Base-by-base conservation (phyloP, 2,113 vertebrate species). In the Cisticola juncidis region DNA sequence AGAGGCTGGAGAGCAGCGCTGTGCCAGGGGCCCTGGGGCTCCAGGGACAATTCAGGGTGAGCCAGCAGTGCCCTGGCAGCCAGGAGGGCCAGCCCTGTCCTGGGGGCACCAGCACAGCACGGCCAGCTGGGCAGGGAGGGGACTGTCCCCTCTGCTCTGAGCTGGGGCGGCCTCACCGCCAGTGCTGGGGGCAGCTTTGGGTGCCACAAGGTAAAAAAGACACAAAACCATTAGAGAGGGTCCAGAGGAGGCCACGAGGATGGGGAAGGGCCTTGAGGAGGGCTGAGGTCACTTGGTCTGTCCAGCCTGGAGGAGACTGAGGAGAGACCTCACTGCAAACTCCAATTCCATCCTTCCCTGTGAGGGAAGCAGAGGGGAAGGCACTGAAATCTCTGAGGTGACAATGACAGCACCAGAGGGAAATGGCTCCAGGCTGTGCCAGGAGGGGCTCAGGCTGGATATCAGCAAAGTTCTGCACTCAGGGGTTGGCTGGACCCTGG, bases 161-260 rank as follows among this genome's bases (percentile, higher is more conserved):
- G 0, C 61, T 44, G 64, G 45, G 28, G 33, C 0, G 0, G 54
- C 64, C 33, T 86, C 64, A 45, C 19, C 38, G 23, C 4, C 0
- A 53, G 38, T 3, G 24, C n/a, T 69, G 62, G 47, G 36, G 36
- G 35, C 64, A 28, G 14, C 38, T 60, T 28, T 14, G 53, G 31
- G 44, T 35, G n/a, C 7, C 24, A 25, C 36, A 15, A 4, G 15
- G 11, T 26, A 15, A 44, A 58, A 31, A 33, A 26, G 26, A 8
- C 5, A 19, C 38, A 2, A 2, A 45, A 5, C 33, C 5, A 3
- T 8, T 23, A 13, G 26, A 51, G 11, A 76, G 33, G 2, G 33
- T 38, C 28, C 38, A 28, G 10, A 28, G 54, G 18, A 38, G 26
- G 35, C 6, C 8, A 8, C 0, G 2, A 51, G 24, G 8, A 24